phyloP scores from a whole-genome alignment of 2,888 invertebrate species.

The Drosophila pseudotakahashii region DNA sequence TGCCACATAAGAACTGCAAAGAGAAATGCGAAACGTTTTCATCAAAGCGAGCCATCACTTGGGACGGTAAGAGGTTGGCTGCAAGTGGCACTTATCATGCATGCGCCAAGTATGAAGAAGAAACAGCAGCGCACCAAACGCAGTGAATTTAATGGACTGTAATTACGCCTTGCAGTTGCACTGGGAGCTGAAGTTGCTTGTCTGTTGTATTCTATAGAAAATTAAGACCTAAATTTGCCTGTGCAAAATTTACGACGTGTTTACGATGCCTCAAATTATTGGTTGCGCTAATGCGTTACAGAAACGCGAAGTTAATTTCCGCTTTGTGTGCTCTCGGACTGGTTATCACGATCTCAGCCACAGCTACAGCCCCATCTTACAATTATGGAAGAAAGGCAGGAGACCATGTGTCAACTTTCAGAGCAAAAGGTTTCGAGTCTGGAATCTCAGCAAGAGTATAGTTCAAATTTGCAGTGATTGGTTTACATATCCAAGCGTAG shows the following conservation, averaged over 20 bases:
- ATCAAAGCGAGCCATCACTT: conserved; percentile 47
- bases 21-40: conserved; percentile 61
- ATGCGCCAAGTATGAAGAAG: conserved; percentile 65
- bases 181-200: conserved; percentile 24
- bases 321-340: conserved; percentile 13
- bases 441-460: neutral
- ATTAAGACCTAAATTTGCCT: conserved; percentile 71
- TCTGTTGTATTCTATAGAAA: conserved; percentile 60
- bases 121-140: conserved; percentile 36
- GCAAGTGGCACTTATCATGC: conserved; percentile 73
- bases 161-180: conserved; percentile 64
- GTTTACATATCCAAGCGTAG: neutral
- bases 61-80: conserved; percentile 21
- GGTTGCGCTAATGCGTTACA: conserved; percentile 74
- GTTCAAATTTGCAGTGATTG: conserved; percentile 6
- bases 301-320: conserved; percentile 68
- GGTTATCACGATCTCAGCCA: conserved; percentile 20
- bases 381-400: neutral
- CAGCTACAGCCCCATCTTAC: neutral
- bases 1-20: conserved; percentile 7
- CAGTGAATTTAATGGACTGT: conserved; percentile 70
- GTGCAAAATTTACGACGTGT: conserved; percentile 82
- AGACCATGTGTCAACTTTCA: neutral
- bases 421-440: neutral
- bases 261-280: conserved; percentile 81